Conservation (phyloP, 1,140 invertebrate genomes). For the Drosophila fuyamai region DNA sequence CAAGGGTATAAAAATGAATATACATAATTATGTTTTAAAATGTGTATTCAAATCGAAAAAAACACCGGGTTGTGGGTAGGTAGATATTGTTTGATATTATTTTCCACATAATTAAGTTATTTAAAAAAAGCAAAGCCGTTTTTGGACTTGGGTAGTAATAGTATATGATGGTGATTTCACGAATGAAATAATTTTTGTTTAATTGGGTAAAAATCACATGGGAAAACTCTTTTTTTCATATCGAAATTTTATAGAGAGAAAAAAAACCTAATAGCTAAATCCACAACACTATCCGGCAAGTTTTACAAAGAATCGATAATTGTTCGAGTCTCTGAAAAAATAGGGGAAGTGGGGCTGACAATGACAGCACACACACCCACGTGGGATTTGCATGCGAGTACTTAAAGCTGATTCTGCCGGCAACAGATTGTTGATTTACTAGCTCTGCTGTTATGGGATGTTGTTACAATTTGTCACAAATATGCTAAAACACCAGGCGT, state of each 20-base stretch:
- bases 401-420: not conserved
- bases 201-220: too few relatives aligned
- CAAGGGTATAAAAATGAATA: too few relatives aligned
- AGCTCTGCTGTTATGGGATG: not conserved
- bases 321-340: slow-evolving; percentile 5
- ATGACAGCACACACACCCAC: slow-evolving; percentile 9
- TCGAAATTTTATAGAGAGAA: not conserved
- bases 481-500: not conserved
- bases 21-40: too few relatives aligned
- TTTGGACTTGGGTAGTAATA: too few relatives aligned
- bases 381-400: slow-evolving; percentile 8
- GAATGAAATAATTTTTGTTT: too few relatives aligned
- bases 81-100: too few relatives aligned
- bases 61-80: too few relatives aligned
- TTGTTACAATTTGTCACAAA: not conserved
- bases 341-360: not conserved
- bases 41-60: too few relatives aligned
- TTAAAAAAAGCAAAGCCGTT: too few relatives aligned
- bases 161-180: too few relatives aligned
- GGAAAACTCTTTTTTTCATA: too few relatives aligned
- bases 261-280: not conserved
- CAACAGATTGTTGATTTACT: slow-evolving; percentile 4
- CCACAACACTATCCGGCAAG: not conserved
- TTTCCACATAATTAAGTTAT: too few relatives aligned
- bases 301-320: slow-evolving; percentile 30